Conservation (phyloP, 1,140 invertebrate genomes). For the honey bee (Apis mellifera) region DNA sequence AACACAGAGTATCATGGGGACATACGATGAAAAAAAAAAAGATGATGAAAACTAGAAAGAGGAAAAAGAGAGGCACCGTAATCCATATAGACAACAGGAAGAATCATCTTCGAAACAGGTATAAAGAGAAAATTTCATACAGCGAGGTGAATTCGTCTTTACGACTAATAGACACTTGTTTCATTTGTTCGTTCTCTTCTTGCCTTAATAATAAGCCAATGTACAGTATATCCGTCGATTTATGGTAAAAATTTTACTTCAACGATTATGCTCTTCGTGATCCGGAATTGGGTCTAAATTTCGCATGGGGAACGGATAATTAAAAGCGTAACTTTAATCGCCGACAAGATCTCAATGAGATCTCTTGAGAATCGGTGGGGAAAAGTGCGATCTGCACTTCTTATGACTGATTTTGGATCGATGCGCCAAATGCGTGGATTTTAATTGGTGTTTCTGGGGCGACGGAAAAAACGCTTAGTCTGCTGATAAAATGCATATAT, state of each 20-base stretch:
- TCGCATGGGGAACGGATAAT: constrained; percentile 14
- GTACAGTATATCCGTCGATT: neutral
- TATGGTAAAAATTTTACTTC: neutral
- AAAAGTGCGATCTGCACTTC: neutral
- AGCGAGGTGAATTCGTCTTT: constrained; percentile 65
- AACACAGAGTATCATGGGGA: constrained; percentile 7
- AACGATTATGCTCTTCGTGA: neutral
- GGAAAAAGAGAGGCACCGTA: constrained; percentile 41
- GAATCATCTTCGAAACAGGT: constrained; percentile 61
- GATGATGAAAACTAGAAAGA: neutral
- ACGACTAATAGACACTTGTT: constrained; percentile 44
- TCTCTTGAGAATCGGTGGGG: neutral
- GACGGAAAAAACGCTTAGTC: too few species aligned
- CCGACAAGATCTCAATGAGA: constrained; percentile 12
- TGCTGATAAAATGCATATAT: neutral
- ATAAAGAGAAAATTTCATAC: constrained; percentile 47
- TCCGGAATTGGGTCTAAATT: neutral
- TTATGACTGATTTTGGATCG: too few species aligned
- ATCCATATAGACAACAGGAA: constrained; percentile 48
- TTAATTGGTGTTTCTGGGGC: neutral
- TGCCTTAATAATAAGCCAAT: neutral
- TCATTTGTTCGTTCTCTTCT: constrained; percentile 16
- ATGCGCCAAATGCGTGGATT: neutral
- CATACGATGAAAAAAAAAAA: constrained; percentile 16
- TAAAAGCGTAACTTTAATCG: constrained; percentile 30